Evolutionary conservation across 2,888 invertebrate species (phyloP).

Genomic region (Tachina grossa): DNA sequence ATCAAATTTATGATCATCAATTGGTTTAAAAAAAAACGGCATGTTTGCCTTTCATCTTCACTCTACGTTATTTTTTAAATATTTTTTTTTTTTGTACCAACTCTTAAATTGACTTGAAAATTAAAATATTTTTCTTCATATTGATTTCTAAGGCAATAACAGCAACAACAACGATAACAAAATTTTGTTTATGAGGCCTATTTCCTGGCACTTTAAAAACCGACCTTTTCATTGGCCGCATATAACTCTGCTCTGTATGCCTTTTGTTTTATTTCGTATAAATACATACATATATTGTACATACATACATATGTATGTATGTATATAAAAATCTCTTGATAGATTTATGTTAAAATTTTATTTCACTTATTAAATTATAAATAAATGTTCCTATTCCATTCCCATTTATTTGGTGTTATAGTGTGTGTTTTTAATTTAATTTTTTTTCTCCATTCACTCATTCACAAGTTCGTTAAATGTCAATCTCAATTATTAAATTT

Average conservation of each 20-base stretch:
- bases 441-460: constrained; percentile 7
- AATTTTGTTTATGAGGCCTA: constrained; percentile 64
- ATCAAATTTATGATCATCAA: constrained; percentile 70
- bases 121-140: constrained; percentile 41
- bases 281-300: too few species aligned
- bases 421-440: constrained; percentile 22
- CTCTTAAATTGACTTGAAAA: constrained; percentile 48
- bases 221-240: constrained; percentile 18
- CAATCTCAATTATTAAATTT: constrained; percentile 79
- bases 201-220: constrained; percentile 61
- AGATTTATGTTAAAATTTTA: constrained; percentile 55
- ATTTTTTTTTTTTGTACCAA: constrained; percentile 2
- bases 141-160: constrained; percentile 38
- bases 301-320: too few species aligned
- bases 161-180: constrained; percentile 1
- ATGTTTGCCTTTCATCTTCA: constrained; percentile 58
- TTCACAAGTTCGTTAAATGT: constrained; percentile 64
- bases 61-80: not conserved
- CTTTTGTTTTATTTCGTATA: constrained; percentile 41
- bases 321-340: constrained; percentile 49
- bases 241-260: not conserved
- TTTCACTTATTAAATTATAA: constrained; percentile 36
- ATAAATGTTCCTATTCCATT: constrained; percentile 15
- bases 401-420: constrained; percentile 23
- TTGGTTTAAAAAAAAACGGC: constrained; percentile 52